Percentiles rank a stretch among this genome's conserved stretches.
phyloP scores from a whole-genome alignment of 2,888 invertebrate genomes.

The Macrosiphum euphorbiae region DNA sequence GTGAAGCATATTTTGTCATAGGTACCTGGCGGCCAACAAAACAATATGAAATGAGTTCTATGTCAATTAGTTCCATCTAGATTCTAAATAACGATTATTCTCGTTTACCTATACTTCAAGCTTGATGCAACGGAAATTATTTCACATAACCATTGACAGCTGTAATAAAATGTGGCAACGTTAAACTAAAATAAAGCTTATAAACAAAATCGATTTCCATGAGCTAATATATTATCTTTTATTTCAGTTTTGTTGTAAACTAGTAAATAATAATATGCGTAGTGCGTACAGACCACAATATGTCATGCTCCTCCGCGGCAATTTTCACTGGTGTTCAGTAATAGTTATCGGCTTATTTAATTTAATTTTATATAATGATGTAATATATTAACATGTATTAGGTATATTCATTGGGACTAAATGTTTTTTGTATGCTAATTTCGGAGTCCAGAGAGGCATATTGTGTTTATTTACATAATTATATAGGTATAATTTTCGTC shows the following conservation, averaged over 20 bases:
- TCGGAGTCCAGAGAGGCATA: background rate
- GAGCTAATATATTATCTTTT: background rate
- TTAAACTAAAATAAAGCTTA: background rate
- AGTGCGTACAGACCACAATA: background rate
- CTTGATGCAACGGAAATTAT: background rate
- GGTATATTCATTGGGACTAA: background rate
- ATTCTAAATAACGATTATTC: background rate
- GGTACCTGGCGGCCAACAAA: background rate
- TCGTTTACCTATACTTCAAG: background rate
- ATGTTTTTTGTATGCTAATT: background rate
- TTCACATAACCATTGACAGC: background rate
- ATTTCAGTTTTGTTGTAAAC: background rate
- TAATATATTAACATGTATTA: background rate
- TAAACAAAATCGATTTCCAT: background rate
- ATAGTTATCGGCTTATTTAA: background rate
- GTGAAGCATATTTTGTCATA: background rate
- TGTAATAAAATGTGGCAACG: background rate
- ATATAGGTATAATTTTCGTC: background rate
- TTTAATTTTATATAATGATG: background rate
- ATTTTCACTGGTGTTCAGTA: background rate
- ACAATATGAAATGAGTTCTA: background rate
- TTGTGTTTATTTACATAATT: background rate
- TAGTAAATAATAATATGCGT: background rate
- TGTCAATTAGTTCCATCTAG: background rate
- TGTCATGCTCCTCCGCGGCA: no score